Evolutionary conservation across 2,797 vertebrate genomes (phyloP), one percentile per base, ranked within the genome.

Genomic region (Pitangus sulphuratus): DNA sequence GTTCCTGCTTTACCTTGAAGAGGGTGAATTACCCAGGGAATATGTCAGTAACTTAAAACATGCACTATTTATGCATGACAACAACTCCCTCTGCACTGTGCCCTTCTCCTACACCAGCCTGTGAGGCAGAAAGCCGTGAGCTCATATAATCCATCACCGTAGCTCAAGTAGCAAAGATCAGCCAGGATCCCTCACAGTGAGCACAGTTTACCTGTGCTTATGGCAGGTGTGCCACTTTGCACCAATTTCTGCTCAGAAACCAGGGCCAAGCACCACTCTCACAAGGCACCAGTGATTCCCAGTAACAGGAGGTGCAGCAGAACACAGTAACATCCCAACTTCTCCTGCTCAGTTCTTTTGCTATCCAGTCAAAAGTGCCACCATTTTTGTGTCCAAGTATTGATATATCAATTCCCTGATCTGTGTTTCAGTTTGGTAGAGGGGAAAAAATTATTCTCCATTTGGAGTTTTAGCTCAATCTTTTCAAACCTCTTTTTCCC

Each of bases 131-230:
- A 17, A 56, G n/a, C 37, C 6, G 11, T n/a, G 47, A 30, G 68
- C 45, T 68, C 39, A 3, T 6, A 9, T 15, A 56, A 50, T 9
- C 37, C 54, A 44, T 7, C 45, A 17, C 4, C 0, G 1, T 4
- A 16, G 58, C 72, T 58, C 18, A 33, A 35, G 57, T 7, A 40
- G 66, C 80, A 35, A 31, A 45, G 57, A 13, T 5, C 44, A n/a
- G 60, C 61, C 61, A 64, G 30, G 30, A 20, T 16, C 30, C 56
- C 48, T 35, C 2, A 1, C 3, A 20, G 48, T 15, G 2, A 18
- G 56, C 30, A 42, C 31, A 18, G 3, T 9, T 14, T 10, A 31
- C 33, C 45, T 45, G 57, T 10, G 57, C 28, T 50, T 20, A 31
- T 33, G 20, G 51, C 65, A 64, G 44, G 11, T 11, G 9, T 31